A percentile compares a stretch with the other conserved stretches of the same genome.
These are phyloP conservation scores for Macquaria ambigua DNA, from an alignment of 2,113 vertebrate genomes.

Conservation along the genomic window DNA sequence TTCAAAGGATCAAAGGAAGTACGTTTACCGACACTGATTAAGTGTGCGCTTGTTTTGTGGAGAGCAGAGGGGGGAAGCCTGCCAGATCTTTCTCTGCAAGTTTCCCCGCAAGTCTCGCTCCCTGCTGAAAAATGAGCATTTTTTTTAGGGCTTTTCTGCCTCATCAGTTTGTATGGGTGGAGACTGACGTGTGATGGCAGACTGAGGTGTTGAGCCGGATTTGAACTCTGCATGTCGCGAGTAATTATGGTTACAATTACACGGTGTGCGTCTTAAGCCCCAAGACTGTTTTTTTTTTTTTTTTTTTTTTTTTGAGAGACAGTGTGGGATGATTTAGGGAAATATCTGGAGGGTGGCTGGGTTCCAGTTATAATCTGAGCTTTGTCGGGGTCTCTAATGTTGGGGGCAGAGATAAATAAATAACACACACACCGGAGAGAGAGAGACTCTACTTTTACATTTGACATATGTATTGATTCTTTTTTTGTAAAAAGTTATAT, in stretches of 20 bases:
- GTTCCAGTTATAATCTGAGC: too few species aligned
- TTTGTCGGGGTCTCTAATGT: too few species aligned
- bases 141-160: constrained; percentile 22
- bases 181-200: constrained; percentile 55
- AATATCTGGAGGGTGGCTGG: constrained; percentile 16
- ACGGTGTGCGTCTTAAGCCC: constrained; percentile 53
- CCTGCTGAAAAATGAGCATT: not conserved
- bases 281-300: not conserved
- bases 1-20: constrained; percentile 19
- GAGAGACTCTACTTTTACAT: too few species aligned
- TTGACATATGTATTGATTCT: too few species aligned
- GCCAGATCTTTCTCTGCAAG: constrained; percentile 21
- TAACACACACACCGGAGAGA: too few species aligned
- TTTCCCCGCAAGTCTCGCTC: constrained; percentile 33
- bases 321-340: constrained; percentile 34
- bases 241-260: constrained; percentile 60
- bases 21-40: not conserved
- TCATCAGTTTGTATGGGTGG: constrained; percentile 46
- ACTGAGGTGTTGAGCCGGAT: constrained; percentile 62
- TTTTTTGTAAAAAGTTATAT: too few species aligned
- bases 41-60: constrained; percentile 34
- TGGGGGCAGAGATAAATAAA: too few species aligned
- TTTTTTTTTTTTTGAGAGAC: constrained; percentile 16
- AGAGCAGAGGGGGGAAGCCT: constrained; percentile 1
- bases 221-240: constrained; percentile 59